A percentile compares a stretch with the other conserved stretches of the same genome.
Evolutionary conservation across 2,113 vertebrate species (phyloP).

Genomic region (Phyllostomus hastatus): DNA sequence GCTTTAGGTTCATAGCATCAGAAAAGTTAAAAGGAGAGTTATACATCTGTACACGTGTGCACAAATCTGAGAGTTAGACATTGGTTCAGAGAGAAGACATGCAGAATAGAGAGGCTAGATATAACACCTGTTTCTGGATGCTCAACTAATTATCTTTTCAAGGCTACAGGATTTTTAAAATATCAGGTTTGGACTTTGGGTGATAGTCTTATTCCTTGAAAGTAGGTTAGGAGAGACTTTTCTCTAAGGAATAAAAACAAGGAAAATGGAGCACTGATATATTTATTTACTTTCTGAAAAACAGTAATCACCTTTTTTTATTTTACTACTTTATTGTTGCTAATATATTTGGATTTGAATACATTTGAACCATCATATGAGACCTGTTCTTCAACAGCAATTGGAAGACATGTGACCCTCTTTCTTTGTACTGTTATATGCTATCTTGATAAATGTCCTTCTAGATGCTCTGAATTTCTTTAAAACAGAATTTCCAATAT

Average conservation of each 20-base stretch:
- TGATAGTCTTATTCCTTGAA: neutral
- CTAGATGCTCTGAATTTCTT: neutral
- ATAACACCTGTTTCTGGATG: neutral
- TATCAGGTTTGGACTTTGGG: neutral
- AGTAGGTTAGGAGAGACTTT: neutral
- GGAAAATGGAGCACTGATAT: neutral
- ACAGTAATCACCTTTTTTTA: neutral
- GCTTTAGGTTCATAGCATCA: neutral
- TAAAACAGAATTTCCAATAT: neutral
- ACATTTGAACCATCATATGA: neutral
- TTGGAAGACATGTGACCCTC: neutral
- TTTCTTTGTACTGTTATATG: neutral
- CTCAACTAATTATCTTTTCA: neutral
- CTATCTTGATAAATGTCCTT: neutral
- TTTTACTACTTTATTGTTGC: neutral
- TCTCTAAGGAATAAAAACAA: neutral
- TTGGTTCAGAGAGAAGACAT: neutral
- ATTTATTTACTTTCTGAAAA: neutral
- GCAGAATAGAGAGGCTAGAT: neutral
- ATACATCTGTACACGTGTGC: accelerated
- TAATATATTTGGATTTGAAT: neutral
- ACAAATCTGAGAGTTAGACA: neutral
- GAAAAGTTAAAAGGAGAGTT: neutral
- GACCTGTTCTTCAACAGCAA: neutral
- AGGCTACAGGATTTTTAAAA: neutral